These are phyloP conservation scores for Nymphicus hollandicus DNA, from an alignment of 2,113 vertebrate genomes.

Conservation along the genomic window DNA sequence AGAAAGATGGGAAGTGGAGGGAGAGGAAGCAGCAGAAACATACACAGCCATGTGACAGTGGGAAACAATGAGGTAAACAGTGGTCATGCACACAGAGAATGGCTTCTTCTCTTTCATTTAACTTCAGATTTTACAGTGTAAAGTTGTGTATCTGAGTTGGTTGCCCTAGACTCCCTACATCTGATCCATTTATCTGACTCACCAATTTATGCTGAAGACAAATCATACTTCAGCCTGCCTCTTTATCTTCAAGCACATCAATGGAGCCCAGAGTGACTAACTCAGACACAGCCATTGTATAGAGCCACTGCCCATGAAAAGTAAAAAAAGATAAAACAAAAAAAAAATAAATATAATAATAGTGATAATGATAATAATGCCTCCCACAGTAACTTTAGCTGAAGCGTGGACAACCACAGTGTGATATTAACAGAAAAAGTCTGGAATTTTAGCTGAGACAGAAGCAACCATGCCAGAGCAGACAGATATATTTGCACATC, in stretches of 20 bases:
- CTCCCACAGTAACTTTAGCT: not conserved
- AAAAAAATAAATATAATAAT: not conserved
- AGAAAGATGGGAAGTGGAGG: not conserved
- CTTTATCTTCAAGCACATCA: not conserved
- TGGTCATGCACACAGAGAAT: not conserved
- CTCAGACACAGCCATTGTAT: not conserved
- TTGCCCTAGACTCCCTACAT: not conserved
- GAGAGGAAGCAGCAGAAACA: not conserved
- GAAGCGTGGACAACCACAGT: not conserved
- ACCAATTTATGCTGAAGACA: not conserved
- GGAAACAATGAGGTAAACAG: not conserved
- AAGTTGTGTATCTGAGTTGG: not conserved
- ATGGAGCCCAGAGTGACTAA: not conserved
- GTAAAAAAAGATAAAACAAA: not conserved
- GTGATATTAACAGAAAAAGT: not conserved
- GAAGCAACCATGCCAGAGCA: not conserved
- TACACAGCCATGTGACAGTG: not conserved
- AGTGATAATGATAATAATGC: not conserved
- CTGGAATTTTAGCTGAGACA: not conserved
- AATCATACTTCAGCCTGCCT: not conserved
- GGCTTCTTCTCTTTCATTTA: not conserved
- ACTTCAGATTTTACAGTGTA: not conserved
- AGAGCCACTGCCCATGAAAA: not conserved
- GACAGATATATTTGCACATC: not conserved
- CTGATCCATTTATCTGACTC: not conserved